These are phyloP conservation scores for Hecatera dysodea DNA, from an alignment of 2,888 invertebrate genomes.

Conservation along the genomic window DNA sequence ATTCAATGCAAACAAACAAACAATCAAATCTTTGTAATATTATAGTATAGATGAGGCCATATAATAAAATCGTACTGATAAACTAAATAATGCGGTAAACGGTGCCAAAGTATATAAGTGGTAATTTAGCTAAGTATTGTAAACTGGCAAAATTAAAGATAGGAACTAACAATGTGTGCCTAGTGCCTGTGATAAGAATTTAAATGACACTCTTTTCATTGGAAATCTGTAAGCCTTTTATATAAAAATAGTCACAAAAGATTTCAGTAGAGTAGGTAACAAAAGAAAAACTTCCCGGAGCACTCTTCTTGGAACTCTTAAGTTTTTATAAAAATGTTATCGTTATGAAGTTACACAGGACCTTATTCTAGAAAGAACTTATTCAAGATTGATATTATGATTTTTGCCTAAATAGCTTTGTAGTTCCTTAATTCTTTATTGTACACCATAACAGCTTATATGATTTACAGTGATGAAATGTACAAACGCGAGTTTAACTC, in stretches of 20 bases:
- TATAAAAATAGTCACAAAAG: conserved; percentile 61
- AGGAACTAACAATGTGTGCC: neutral
- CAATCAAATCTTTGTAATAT: too few species aligned
- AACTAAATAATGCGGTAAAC: neutral
- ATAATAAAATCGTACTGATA: neutral
- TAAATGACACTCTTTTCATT: conserved; percentile 49
- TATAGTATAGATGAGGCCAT: too few species aligned
- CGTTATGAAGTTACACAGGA: conserved; percentile 60
- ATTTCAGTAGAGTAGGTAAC: conserved; percentile 55
- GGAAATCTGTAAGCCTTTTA: conserved; percentile 39
- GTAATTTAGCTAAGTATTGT: neutral
- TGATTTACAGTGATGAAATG: too few species aligned
- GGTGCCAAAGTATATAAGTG: neutral
- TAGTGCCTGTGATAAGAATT: neutral
- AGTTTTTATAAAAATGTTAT: conserved; percentile 70
- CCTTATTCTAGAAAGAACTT: conserved; percentile 25
- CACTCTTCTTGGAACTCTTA: conserved; percentile 62
- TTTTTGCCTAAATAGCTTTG: conserved; percentile 20
- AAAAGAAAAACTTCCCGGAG: conserved; percentile 68
- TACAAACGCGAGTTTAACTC: too few species aligned
- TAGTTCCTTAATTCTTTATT: too few species aligned
- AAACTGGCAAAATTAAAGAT: neutral
- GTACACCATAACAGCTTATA: too few species aligned
- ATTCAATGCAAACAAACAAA: too few species aligned
- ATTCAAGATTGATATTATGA: conserved; percentile 29